Base-by-base conservation (phyloP, 1,140 invertebrate genomes). In the silkworm (Bombyx mori) region DNA sequence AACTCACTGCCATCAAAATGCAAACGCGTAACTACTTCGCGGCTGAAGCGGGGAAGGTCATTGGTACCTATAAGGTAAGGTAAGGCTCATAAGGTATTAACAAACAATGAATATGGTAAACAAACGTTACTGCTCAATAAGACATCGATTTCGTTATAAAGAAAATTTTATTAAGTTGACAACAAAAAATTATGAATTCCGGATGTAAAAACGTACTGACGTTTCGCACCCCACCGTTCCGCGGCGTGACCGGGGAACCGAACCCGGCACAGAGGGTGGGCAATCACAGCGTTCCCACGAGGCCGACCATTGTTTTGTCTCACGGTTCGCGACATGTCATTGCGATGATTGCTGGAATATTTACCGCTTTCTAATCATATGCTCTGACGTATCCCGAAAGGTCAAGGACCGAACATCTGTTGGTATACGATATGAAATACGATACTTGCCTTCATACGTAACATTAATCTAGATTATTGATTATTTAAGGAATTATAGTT, bases 161-260 rank as follows among this genome's bases (percentile, higher is more conserved):
- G n/a, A 47, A 12, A 2, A 47, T 47, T 47, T 47, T 10, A 10
- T 10, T 47, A 12, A 10, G 45, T 10, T 47, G n/a, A 47, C n/a
- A 47, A 47, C n/a, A 47, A 47, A 10, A 45, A 47, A 47, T 47
- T 70, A 69, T 63, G 57, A 63, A 68, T 65, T 77, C 73, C 77
- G 77, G 78, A 80, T 73, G 76, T 75, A 54, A 62, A 67, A 57
- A 52, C 64, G 63, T 53, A 70, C 62, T 69, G 58, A 67, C 66
- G 63, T 73, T 79, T 79, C 69, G 79, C 79, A 76, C 79, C 82
- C 81, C 68, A 76, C 70, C 77, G 81, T 82, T 71, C 75, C 79
- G 73, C 72, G 62, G 53, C 55, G 65, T 71, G 65, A 51, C 54
- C 64, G 61, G 60, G 52, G 70, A 63, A 26, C 68, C 73, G 69